Base-by-base conservation (phyloP, 2,888 invertebrate species). In the Cordilura impudica region DNA sequence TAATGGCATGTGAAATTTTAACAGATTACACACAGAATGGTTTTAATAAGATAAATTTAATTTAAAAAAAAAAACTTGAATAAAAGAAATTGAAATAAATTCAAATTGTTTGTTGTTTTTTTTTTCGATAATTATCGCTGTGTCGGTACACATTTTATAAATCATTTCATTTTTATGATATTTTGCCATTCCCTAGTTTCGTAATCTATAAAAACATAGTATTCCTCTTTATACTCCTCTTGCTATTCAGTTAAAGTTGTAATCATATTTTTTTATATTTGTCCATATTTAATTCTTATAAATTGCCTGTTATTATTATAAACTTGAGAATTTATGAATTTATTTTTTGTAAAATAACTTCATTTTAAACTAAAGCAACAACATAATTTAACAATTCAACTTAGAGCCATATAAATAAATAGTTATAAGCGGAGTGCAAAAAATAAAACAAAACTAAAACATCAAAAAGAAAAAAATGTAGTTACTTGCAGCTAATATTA, bases 401-500 rank as follows among this genome's bases (percentile, higher is more conserved):
- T 23, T 21, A 23, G 35, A 58, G 14, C n/a, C 47, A n/a, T 39
- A 45, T 21, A 6, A 14, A 31, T 39, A 54, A 16, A 49, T 8
- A 49, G 60, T 10, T 10, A 8, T n/a, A 29, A 16, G 18, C 18
- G 49, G 21, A 49, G 49, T 49, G n/a, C 23, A 16, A 23, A 18
- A 10, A 49, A 10, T 5, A 43, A 53, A 43, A 6, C 53, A 14
- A 39, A 51, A 65, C 47, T 6, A 49, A 35, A 51, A 14, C n/a
- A 21, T 39, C 19, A 39, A 10, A 47, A 16, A 23, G 60, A 69
- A 35, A 26, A 63, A 56, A 12, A 26, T 66, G 54, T 39, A 54
- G 29, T 65, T 45, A 58, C 58, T 31, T 66, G 74, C 53, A 56
- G 53, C 58, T 79, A 70, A 73, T 74, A 79, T 63, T 75, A 71